Conservation (phyloP, 2,797 vertebrate species). For the Amblyraja radiata region DNA sequence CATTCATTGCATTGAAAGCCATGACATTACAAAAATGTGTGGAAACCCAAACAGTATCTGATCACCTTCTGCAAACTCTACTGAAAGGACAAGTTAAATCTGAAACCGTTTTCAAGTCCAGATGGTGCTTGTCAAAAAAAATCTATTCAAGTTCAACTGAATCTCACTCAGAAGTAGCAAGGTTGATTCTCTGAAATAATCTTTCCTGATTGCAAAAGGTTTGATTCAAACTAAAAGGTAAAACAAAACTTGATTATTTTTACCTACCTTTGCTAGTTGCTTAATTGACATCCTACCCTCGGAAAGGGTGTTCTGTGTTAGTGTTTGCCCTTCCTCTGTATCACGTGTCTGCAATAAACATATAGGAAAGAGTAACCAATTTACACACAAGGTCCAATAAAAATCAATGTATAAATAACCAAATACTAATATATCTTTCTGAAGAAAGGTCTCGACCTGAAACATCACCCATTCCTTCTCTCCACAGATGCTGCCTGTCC, state of each 20-base stretch:
- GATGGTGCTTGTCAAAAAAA: not conserved
- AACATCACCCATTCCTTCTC: no score
- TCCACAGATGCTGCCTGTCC: no score
- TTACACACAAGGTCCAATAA: no score
- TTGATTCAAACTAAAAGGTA: not conserved
- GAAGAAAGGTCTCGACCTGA: no score
- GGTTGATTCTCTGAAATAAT: not conserved
- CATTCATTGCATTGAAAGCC: no score
- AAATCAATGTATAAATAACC: no score
- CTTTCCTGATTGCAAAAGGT: not conserved
- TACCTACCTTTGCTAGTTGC: conserved; percentile 57
- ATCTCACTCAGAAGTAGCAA: not conserved
- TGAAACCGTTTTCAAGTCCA: not conserved
- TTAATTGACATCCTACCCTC: conserved; percentile 50
- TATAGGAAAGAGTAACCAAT: not conserved
- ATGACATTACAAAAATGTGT: no score
- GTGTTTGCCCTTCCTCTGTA: not conserved
- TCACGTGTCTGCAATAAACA: not conserved
- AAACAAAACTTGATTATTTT: not conserved
- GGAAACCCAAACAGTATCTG: no score
- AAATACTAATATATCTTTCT: no score
- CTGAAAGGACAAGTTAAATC: no score
- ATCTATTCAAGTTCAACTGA: not conserved
- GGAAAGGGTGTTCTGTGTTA: not conserved
- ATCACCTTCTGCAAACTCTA: no score